Evolutionary conservation across 2,113 vertebrate genomes (phyloP).

Genomic region (Puntigrus tetrazona): DNA sequence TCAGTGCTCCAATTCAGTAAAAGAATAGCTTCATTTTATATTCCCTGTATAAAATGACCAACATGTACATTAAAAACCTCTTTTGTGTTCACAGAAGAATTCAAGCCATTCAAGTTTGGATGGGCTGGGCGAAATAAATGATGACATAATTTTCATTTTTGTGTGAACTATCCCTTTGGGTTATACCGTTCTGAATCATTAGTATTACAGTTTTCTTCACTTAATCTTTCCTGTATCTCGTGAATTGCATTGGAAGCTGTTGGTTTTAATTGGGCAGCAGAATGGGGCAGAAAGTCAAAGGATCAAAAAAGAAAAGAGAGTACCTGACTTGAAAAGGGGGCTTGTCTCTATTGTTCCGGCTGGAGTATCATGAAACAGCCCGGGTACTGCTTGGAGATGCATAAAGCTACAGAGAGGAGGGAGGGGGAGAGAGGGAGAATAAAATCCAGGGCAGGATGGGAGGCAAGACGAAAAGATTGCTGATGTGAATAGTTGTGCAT

Average conservation of each 20-base stretch:
- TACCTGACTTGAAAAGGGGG: too few species aligned
- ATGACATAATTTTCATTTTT: background rate
- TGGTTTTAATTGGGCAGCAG: background rate
- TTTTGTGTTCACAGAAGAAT: background rate
- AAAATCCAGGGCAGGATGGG: slow-evolving; percentile 21
- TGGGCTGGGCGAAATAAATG: background rate
- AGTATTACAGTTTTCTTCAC: background rate
- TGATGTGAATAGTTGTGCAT: background rate
- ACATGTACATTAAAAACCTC: background rate
- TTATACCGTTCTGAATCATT: background rate
- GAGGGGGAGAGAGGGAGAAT: background rate
- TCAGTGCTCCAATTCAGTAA: background rate
- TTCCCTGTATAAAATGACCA: background rate
- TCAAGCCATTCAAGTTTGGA: background rate
- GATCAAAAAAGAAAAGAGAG: slow-evolving; percentile 36
- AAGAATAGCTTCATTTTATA: background rate
- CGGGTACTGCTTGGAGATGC: slow-evolving; percentile 9
- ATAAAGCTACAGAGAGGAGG: slow-evolving; percentile 31
- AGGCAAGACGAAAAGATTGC: slow-evolving; percentile 8
- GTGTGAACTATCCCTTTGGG: background rate
- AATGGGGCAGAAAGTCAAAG: background rate
- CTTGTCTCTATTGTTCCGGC: slow-evolving; percentile 50
- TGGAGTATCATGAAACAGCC: slow-evolving; percentile 15
- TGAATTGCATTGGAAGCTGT: background rate
- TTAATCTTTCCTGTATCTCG: slow-evolving; percentile 3